Conservation (phyloP, 2,113 vertebrate genomes). For the Bubo bubo region DNA sequence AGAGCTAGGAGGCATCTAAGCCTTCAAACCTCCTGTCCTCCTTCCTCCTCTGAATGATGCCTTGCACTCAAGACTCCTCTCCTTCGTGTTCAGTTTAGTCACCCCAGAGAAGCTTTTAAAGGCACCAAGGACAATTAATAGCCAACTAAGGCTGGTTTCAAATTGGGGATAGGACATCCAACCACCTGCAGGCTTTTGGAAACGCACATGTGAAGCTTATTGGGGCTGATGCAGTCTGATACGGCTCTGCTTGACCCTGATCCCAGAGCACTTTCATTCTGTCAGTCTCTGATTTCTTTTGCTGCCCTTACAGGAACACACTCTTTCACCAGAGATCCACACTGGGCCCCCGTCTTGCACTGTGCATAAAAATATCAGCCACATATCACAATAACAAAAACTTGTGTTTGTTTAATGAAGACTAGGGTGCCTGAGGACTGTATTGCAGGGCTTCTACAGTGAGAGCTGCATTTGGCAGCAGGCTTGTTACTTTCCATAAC, state of each 20-base stretch:
- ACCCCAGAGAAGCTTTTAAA: not conserved
- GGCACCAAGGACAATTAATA: not conserved
- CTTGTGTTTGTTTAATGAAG: slow-evolving; percentile 6
- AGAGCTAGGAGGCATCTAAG: not conserved
- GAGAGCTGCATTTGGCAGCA: not conserved
- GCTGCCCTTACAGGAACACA: not conserved
- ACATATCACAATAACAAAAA: not conserved
- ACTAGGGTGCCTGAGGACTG: not conserved
- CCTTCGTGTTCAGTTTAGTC: not conserved
- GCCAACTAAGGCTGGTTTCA: not conserved
- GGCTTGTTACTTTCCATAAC: not conserved
- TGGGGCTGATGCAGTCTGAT: too few relatives aligned
- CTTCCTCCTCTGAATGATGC: not conserved
- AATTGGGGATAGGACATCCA: not conserved
- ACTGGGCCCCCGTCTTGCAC: not conserved
- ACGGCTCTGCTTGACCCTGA: rapidly evolving
- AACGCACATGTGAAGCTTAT: not conserved
- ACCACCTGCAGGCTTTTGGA: not conserved
- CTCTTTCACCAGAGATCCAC: not conserved
- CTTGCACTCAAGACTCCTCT: not conserved
- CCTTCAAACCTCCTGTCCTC: not conserved
- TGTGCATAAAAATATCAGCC: not conserved
- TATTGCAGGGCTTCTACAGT: not conserved
- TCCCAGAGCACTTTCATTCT: not conserved
- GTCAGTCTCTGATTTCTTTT: not conserved